Base-by-base conservation (phyloP, 2,888 invertebrate species). In the Camponotus fellah region DNA sequence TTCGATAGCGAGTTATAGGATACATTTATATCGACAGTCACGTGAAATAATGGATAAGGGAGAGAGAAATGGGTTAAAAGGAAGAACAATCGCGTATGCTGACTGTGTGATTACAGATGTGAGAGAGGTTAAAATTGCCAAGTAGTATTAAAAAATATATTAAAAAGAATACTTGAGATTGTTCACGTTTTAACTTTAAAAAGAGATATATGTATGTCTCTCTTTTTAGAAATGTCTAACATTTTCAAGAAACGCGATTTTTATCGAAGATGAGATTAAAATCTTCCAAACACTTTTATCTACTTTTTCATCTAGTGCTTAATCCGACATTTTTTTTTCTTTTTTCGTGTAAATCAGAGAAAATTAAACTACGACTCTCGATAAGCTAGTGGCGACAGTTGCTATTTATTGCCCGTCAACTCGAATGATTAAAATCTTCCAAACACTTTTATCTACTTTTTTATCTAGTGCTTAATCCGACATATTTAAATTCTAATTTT, bases 41-140 rank as follows among this genome's bases (percentile, higher is more conserved):
- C 49, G 79, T 82, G 68, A 79, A 53, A 69, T 82, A 82, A 82
- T 68, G 66, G 66, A 46, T 60, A 3, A 12, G n/a, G 21, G 34
- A 79, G 32, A 75, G 62, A 81, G 49, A 49, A 49, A 14, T 64
- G 43, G 43, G 17, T 21, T 79, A 14, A 58, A 32, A 46, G 37
- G 12, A 49, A 32, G 46, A 66, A 58, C 34, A 77, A 43, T 62
- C 4, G 58, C 79, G 14, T 26, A 3, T 5, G 37, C 34, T 68
- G 37, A 32, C 26, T 56, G 32, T n/a, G 32, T 14, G 14, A 53
- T n/a, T n/a, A n/a, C 12, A 32, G n/a, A 34, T 12, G 34, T 34
- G 53, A 69, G 17, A 53, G 53, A 34, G 6, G 69, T 34, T 69
- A 21, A 46, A 71, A 46, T 6, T 26, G 34, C 32, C 46, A 56